Conservation (phyloP, 2,797 vertebrate species). For the Sarcoramphus papa region DNA sequence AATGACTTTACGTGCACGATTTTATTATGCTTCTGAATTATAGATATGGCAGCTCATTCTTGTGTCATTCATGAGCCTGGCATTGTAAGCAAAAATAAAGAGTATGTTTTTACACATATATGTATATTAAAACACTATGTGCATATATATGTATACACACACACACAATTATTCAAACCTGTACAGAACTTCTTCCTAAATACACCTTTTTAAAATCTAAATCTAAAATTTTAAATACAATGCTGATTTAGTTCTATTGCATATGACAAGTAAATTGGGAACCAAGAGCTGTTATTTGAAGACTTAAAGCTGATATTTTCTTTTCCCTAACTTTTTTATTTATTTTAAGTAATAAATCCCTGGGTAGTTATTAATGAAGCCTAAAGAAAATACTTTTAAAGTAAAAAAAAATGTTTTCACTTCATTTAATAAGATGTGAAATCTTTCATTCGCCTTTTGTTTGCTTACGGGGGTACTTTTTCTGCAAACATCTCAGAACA, state of each 20-base stretch:
- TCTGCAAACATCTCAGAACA: not conserved
- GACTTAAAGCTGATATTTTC: not conserved
- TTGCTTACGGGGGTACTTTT: not conserved
- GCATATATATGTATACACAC: not conserved
- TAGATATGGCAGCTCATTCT: not conserved
- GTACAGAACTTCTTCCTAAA: not conserved
- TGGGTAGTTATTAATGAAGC: not conserved
- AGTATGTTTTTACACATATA: not conserved
- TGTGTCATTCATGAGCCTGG: not conserved
- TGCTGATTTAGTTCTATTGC: not conserved
- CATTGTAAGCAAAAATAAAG: not conserved
- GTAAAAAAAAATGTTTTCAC: not conserved
- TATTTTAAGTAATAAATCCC: not conserved
- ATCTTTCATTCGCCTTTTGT: not conserved
- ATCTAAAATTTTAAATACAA: not conserved
- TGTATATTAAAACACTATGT: not conserved
- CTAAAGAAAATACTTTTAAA: not conserved
- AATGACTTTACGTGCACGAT: not conserved
- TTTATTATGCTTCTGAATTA: conserved; percentile 40
- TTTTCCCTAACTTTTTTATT: not conserved
- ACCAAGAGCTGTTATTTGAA: not conserved
- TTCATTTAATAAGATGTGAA: not conserved
- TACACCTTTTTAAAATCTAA: not conserved
- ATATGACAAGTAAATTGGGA: not conserved
- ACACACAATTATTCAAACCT: not conserved